Base-by-base conservation (phyloP, 35 echinoderm and acorn worm genomes). In the Heliocidaris erythrogramma region DNA sequence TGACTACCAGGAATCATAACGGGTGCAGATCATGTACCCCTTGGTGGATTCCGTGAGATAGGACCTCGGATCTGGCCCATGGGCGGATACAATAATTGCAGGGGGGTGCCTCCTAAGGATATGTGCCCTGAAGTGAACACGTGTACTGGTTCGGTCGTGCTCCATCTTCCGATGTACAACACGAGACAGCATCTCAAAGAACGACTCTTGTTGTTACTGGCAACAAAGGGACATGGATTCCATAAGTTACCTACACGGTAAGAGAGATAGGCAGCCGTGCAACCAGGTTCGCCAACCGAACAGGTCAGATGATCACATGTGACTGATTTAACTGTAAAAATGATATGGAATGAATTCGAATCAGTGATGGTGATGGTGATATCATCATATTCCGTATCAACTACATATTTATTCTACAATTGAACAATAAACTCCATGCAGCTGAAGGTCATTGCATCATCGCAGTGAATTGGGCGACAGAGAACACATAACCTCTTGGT, bases 81-180 rank as follows among this genome's bases (percentile, higher is more conserved):
- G 87, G 87, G 87, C 16, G 86, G 30, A 48, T 27, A 88, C 10
- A 32, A 42, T 14, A 18, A 48, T 89, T 42, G 87, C 32, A 14
- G 7, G 14, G 87, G 87, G 87, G 1, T 31, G 31, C 87, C 12
- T 13, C 31, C 87, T 0, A 48, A 89, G 87, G 87, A 89, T 12
- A 47, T 89, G 87, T 89, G 87, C 11, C 87, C 87, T 48, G 87
- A 89, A 89, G 87, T 89, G 30, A 89, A 89, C 29, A 89, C 87
- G 14, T 89, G 87, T 48, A n/a, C 30, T 32, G 87, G 87, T 32
- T 89, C 4, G 9, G 29, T 89, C 24, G 87, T 89, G 31, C 87
- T 89, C 14, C 87, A 89, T 89, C 87, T 89, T 18, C 87, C 87
- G 31, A 89, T 47, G 87, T 89, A 89, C 31, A 14, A 12, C 5